These are phyloP conservation scores for Allobates femoralis DNA, from an alignment of 2,797 vertebrate species.

Conservation along the genomic window DNA sequence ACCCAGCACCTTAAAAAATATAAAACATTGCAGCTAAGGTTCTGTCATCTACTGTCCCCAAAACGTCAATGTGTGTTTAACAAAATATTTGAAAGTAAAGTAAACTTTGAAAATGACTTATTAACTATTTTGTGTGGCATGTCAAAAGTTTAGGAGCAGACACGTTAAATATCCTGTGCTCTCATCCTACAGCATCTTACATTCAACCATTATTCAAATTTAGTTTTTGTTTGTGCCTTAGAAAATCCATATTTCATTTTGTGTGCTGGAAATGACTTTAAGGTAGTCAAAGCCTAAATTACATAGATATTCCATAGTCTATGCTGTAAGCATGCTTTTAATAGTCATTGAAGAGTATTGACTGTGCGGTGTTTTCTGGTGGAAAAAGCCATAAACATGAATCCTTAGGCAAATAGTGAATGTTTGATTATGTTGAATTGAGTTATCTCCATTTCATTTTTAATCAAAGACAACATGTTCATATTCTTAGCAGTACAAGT, in stretches of 20 bases:
- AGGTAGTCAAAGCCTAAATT: background rate
- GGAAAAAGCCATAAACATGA: background rate
- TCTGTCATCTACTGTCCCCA: too few relatives aligned
- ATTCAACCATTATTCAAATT: background rate
- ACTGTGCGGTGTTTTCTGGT: background rate
- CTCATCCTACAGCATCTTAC: background rate
- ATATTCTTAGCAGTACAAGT: background rate
- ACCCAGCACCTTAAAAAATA: too few relatives aligned
- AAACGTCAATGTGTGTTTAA: too few relatives aligned
- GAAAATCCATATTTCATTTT: constrained; percentile 23
- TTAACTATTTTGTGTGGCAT: too few relatives aligned
- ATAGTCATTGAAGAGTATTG: background rate
- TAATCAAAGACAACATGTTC: background rate
- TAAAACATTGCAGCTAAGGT: too few relatives aligned
- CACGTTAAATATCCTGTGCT: too few relatives aligned
- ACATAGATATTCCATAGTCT: background rate
- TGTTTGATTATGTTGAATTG: background rate
- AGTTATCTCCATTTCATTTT: background rate
- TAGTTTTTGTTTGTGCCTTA: background rate
- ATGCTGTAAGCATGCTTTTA: constrained; percentile 21
- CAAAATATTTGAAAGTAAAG: too few relatives aligned
- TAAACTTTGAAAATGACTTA: too few relatives aligned
- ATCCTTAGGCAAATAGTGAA: constrained; percentile 8
- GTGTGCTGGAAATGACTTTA: constrained; percentile 1
- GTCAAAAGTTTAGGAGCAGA: too few relatives aligned